Percentiles rank a stretch among this genome's conserved stretches.
phyloP scores from a whole-genome alignment of 2,797 vertebrate species.

The Melanotaenia parkinsoni region DNA sequence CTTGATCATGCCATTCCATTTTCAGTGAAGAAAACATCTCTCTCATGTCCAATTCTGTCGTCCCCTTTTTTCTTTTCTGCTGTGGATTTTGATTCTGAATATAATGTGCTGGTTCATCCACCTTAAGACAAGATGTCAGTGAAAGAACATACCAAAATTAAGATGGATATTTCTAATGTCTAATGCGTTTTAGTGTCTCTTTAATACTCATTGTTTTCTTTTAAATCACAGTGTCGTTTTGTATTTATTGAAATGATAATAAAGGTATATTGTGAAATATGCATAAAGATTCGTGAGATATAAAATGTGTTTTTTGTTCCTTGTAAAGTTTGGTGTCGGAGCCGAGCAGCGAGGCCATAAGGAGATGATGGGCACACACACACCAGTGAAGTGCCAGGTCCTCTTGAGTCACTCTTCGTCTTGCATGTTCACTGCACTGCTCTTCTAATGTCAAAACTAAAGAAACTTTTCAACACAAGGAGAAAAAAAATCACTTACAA shows the following conservation, averaged over 20 bases:
- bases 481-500: slow-evolving; percentile 56
- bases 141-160: slow-evolving; percentile 87
- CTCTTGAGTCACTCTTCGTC: slow-evolving; percentile 73
- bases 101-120: slow-evolving; percentile 81
- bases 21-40: slow-evolving; percentile 69
- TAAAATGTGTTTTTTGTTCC: slow-evolving; percentile 77
- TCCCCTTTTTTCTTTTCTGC: slow-evolving; percentile 65
- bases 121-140: slow-evolving; percentile 84
- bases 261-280: slow-evolving; percentile 91
- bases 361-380: slow-evolving; percentile 61
- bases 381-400: slow-evolving; percentile 52
- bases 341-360: slow-evolving; percentile 70
- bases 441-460: slow-evolving; percentile 72
- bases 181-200: slow-evolving; percentile 85
- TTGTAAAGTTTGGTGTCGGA: slow-evolving; percentile 74
- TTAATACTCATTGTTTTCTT: slow-evolving; percentile 85
- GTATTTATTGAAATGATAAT: slow-evolving; percentile 91
- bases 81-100: slow-evolving; percentile 77
- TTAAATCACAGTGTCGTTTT: slow-evolving; percentile 87
- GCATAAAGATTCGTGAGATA: slow-evolving; percentile 84
- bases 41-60: slow-evolving; percentile 67
- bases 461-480: slow-evolving; percentile 66
- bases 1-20: slow-evolving; percentile 79
- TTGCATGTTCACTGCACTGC: slow-evolving; percentile 81
- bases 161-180: slow-evolving; percentile 86